Percentiles rank a stretch among this genome's conserved stretches.
These are phyloP conservation scores for Hippopotamus amphibius DNA, from an alignment of 2,113 vertebrate genomes.

Conservation along the genomic window DNA sequence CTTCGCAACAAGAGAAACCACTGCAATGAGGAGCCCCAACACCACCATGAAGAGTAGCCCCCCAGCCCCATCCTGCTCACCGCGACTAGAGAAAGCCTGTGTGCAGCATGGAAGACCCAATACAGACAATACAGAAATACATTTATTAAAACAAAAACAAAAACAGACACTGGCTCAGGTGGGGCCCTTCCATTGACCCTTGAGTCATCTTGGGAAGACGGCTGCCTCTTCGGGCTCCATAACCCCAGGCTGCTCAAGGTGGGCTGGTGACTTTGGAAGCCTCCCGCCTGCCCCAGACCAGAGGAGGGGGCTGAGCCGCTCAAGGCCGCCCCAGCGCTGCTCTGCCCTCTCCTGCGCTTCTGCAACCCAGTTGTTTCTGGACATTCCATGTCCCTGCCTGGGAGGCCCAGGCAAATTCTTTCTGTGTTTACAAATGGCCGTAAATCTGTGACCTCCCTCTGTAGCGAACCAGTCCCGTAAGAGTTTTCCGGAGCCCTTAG, in stretches of 20 bases:
- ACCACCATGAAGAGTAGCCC: no score
- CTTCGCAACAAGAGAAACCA: no score
- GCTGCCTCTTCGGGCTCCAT: neutral
- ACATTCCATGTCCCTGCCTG: neutral
- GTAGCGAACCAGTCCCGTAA: neutral
- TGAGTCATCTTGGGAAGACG: neutral
- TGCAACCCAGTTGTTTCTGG: neutral
- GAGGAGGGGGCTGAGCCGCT: neutral
- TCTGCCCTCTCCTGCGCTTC: no score
- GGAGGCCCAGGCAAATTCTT: slow-evolving; percentile 5
- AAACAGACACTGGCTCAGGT: neutral
- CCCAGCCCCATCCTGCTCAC: no score
- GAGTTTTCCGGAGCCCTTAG: neutral
- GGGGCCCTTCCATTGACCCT: neutral
- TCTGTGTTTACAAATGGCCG: neutral
- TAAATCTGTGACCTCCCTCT: neutral
- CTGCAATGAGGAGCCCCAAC: no score
- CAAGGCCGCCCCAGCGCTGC: neutral
- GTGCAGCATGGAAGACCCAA: no score
- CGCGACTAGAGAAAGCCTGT: no score
- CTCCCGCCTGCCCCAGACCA: neutral
- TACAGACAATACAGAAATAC: no score
- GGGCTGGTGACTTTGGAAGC: neutral
- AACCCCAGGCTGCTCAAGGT: no score
- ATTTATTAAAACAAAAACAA: no score